These are phyloP conservation scores for Psittacula derbiana DNA, from an alignment of 2,797 vertebrate species.

Conservation along the genomic window DNA sequence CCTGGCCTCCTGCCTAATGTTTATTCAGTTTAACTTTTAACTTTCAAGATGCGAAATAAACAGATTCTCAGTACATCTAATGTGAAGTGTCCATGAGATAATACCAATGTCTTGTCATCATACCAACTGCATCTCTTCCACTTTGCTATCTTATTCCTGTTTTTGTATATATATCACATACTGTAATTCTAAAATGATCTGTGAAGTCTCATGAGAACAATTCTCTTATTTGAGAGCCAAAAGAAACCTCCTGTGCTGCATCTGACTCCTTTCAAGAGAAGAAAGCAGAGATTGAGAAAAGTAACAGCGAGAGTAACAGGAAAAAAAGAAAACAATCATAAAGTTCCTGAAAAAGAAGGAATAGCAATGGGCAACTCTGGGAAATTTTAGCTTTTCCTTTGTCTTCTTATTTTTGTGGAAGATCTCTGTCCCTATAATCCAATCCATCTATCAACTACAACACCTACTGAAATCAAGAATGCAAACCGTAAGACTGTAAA, in stretches of 20 bases:
- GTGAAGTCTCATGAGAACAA: neutral
- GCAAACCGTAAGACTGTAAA: rapidly evolving
- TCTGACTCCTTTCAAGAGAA: neutral
- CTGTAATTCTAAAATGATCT: neutral
- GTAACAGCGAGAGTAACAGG: neutral
- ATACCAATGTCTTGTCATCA: neutral
- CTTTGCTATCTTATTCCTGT: neutral
- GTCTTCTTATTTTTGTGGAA: neutral
- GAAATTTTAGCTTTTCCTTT: neutral
- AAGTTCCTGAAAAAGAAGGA: neutral
- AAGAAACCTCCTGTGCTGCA: neutral
- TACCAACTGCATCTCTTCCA: neutral
- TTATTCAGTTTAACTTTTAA: neutral
- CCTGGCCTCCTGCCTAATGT: neutral
- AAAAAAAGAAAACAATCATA: neutral
- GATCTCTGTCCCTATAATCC: neutral
- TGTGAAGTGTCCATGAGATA: neutral
- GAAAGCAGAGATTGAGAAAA: neutral
- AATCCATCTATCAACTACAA: neutral
- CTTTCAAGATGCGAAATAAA: neutral
- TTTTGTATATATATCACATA: neutral
- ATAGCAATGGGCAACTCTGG: neutral
- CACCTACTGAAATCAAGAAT: neutral
- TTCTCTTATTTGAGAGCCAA: neutral
- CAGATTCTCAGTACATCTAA: neutral